Evolutionary conservation across 2,797 vertebrate species (phyloP), one percentile per base, ranked within the genome.

Genomic region (Parauchenoglanis punctatus): DNA sequence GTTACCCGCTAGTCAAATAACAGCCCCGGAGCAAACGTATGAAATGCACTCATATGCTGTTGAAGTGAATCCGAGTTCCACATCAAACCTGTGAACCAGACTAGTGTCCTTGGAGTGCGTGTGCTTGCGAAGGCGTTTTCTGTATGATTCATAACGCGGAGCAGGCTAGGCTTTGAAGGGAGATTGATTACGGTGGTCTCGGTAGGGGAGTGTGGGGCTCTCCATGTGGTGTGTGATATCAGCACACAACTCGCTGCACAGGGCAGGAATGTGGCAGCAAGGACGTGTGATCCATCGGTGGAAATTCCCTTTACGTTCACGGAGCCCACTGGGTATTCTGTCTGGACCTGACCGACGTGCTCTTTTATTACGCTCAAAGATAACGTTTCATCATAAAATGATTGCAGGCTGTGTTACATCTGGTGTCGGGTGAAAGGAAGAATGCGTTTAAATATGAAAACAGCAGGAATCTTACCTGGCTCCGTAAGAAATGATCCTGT

Each of bases 261-360:
- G 46, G 65, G 72, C 77, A 91, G 85, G 88, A 91, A 89, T 89
- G 85, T 87, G 85, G 86, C 86, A 88, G 54, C 67, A 23, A 59
- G 82, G 1, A 56, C 58, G 86, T 86, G 83, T 88, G 87, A 89
- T 87, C 87, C 67, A 63, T 68, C 84, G 20, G 46, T 87, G 88
- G 88, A 91, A 89, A 88, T 89, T 85, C 90, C 90, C 88, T 88
- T 86, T 88, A 87, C 68, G 25, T 81, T 86, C n/a, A 11, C 61
- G n/a, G 72, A 59, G 40, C 68, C 72, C 85, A 54, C 56, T 44
- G 65, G 73, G 67, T 35, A 85, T 88, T 89, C 78, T 88, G 88
- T 85, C 85, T 89, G 83, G 83, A 88, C 89, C 80, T 73, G 89
- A 91, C 73, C 85, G 18, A 63, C 65, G 68, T 49, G 85, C 72